Base-by-base conservation (phyloP, 2,113 vertebrate genomes). In the Oreochromis tanganicae region DNA sequence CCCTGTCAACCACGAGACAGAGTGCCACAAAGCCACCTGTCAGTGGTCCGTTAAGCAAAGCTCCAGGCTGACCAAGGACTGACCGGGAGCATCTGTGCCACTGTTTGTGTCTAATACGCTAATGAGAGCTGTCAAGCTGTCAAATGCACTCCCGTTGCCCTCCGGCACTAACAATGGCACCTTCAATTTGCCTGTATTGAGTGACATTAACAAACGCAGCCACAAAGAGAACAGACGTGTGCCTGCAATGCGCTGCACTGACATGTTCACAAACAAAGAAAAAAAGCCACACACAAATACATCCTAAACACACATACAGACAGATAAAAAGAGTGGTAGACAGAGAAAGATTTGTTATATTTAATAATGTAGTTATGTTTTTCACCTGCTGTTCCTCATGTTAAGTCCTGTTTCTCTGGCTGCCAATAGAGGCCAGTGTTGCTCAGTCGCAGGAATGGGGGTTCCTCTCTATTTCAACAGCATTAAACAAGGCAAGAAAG, bases 41-140 rank as follows among this genome's bases (percentile, higher is more conserved):
- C 94, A 96, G 85, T 41, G 50, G 91, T 85, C 87, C 80, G 91
- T 91, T 92, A 94, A 93, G 93, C 90, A 85, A 90, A 86, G 92
- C 91, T 92, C 80, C 86, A 29, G 92, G 88, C 93, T 93, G 95
- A 93, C 94, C 93, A 91, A 87, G 83, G 87, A 93, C 89, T 95
- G 93, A 95, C 94, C 94, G 91, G 90, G 91, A 95, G 94, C 95
- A 95, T 96, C 95, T 95, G 95, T 95, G 94, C 91, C 87, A 91
- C 91, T 93, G 94, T 95, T 96, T 93, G 91, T 93, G 93, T 96
- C 93, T 95, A 93, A 95, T 94, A 94, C 92, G 90, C 94, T 96
- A 96, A 96, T 96, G 95, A 96, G 95, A 94, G 91, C 94, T 94
- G 95, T 96, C 94, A 95, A 94, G 89, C 92, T 94, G 95, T 94